A percentile compares a stretch with the other conserved stretches of the same genome.
phyloP scores from a whole-genome alignment of 2,113 vertebrate genomes.

The Aegithalos caudatus region DNA sequence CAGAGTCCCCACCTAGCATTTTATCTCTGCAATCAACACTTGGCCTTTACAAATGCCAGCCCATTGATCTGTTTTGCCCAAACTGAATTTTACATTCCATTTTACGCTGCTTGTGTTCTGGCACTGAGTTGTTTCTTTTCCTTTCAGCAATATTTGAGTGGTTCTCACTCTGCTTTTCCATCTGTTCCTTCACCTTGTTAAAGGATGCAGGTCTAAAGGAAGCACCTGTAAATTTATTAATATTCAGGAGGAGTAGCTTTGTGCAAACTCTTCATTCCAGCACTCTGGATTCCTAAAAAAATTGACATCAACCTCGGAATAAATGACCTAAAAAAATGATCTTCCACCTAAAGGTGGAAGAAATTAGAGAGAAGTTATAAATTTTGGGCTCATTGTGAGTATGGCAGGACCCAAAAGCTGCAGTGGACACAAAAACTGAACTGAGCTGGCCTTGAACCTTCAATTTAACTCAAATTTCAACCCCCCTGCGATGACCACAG shows the following conservation, averaged over 20 bases:
- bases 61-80: slow-evolving; percentile 14
- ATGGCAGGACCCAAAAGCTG: background rate
- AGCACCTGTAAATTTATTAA: background rate
- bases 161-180: background rate
- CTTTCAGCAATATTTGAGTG: background rate
- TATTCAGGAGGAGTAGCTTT: background rate
- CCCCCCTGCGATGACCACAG: background rate
- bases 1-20: background rate
- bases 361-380: background rate
- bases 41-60: slow-evolving; percentile 19
- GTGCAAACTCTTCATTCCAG: background rate
- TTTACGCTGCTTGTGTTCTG: background rate
- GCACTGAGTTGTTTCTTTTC: background rate
- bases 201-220: background rate
- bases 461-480: background rate
- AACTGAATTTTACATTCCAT: background rate
- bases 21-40: background rate
- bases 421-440: background rate
- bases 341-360: background rate
- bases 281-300: background rate
- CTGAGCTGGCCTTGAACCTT: background rate
- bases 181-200: background rate
- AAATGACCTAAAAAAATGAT: background rate
- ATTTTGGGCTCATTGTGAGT: background rate
- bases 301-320: background rate